Percentiles rank a stretch among this genome's conserved stretches.
These are phyloP conservation scores for Scomberomorus guttatus DNA, from an alignment of 2,797 vertebrate species.

Conservation along the genomic window DNA sequence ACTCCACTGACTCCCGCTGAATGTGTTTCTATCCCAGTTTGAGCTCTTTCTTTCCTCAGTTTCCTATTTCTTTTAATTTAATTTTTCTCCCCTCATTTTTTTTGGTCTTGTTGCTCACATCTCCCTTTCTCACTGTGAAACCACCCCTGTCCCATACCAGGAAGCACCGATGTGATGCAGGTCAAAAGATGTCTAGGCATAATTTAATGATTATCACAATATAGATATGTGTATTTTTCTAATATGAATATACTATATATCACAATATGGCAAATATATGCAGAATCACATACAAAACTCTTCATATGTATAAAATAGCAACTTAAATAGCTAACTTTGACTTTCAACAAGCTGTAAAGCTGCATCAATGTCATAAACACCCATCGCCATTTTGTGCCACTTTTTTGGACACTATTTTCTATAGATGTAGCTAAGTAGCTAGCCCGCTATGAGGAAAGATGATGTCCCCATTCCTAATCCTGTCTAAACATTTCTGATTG, in stretches of 20 bases:
- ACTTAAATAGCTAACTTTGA: too few relatives aligned
- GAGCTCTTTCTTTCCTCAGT: constrained; percentile 26
- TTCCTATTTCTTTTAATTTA: constrained; percentile 56
- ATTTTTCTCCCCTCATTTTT: constrained; percentile 30
- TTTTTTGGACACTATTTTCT: too few relatives aligned
- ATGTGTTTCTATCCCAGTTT: constrained; percentile 35
- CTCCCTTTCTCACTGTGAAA: constrained; percentile 19
- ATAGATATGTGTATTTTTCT: neutral
- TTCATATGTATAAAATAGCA: too few relatives aligned
- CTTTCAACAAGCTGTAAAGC: too few relatives aligned
- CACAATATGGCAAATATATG: neutral
- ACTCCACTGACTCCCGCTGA: constrained; percentile 50
- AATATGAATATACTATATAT: neutral
- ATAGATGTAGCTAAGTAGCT: too few relatives aligned
- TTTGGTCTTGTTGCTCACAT: constrained; percentile 2
- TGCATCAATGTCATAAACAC: too few relatives aligned
- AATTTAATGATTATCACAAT: neutral
- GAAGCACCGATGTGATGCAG: neutral
- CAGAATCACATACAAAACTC: neutral
- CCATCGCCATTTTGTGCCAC: too few relatives aligned
- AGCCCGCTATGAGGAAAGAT: too few relatives aligned
- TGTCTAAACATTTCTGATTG: neutral
- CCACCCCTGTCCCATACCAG: neutral
- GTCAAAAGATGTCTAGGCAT: constrained; percentile 7
- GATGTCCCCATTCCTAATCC: too few relatives aligned